Evolutionary conservation across 23 tunicate species (phyloP), one percentile per base, ranked within the genome.

Genomic region (Botrylloides violaceus): DNA sequence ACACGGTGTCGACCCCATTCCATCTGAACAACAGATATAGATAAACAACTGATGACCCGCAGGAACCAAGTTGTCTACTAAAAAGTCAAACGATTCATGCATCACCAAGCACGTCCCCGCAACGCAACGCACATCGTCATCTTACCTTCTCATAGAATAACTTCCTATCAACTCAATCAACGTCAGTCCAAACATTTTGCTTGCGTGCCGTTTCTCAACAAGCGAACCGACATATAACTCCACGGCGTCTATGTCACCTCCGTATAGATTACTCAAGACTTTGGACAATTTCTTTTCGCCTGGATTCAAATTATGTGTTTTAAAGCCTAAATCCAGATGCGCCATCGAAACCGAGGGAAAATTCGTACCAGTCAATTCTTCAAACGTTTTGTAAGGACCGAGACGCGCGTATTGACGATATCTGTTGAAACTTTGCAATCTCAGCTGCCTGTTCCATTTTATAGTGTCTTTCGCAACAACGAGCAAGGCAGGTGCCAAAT

Each of bases 141-240:
- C 47, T 18, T 36, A 68, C 74, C 92, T 82, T 78, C 76, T 72
- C 36, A 84, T 37, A 15, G 92, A 72, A 38, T 76, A 84, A 1
- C 78, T 79, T 12, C 79, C 81, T n/a, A 82, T 82, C 1, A 73
- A 31, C 59, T 84, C 92, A 24, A 71, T 78, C 2, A 84, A 25
- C 32, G 92, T 84, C 47, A 59, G 35, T 36, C 92, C 92, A 53
- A 72, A 78, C 76, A 84, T 35, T 43, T 80, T 63, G 27, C 64
- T 43, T 31, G 32, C 12, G 58, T 43, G 23, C 34, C 75, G 58
- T 64, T 78, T 72, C 34, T 84, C 92, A 19, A 84, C 31, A 76
- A 84, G 71, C n/a, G 72, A 29, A 4, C 92, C 92, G 27, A 84
- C 75, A 58, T 38, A 84, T 28, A 71, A 64, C 34, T 84, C 92